Evolutionary conservation across 2,797 vertebrate species (phyloP).

Genomic region (Delichon dasypus): DNA sequence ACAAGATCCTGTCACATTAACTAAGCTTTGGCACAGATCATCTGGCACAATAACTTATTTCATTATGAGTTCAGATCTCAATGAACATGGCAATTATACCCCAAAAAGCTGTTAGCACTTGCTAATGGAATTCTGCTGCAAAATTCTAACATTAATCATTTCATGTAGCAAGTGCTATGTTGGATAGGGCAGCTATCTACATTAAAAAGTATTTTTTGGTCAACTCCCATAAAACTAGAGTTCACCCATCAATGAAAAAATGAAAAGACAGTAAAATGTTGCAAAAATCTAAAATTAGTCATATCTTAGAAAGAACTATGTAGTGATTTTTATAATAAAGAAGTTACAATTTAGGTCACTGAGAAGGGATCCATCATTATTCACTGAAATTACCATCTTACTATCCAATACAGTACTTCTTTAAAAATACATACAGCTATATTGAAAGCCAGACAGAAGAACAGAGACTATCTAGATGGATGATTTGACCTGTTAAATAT

Average conservation of each 20-base stretch:
- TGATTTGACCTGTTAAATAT: slow-evolving; percentile 71
- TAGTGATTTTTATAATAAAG: slow-evolving; percentile 65
- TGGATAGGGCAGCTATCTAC: neutral
- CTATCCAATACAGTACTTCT: slow-evolving; percentile 66
- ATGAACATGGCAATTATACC: neutral
- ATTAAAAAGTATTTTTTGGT: neutral
- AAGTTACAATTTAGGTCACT: slow-evolving; percentile 57
- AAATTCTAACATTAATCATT: neutral
- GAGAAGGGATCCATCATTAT: slow-evolving; percentile 66
- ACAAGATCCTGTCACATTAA: neutral
- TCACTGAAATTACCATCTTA: slow-evolving; percentile 71
- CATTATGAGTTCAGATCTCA: neutral
- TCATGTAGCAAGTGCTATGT: neutral
- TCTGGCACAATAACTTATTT: neutral
- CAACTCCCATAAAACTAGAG: slow-evolving; percentile 52
- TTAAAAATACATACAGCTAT: slow-evolving; percentile 73
- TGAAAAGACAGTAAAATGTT: slow-evolving; percentile 48
- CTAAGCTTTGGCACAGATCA: neutral
- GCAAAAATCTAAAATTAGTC: slow-evolving; percentile 68
- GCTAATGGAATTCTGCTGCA: slow-evolving; percentile 14
- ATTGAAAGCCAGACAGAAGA: slow-evolving; percentile 45
- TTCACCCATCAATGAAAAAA: neutral
- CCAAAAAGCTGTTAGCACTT: slow-evolving; percentile 19
- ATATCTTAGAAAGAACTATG: slow-evolving; percentile 57
- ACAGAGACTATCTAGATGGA: slow-evolving; percentile 54